These are phyloP conservation scores for Apis cerana DNA, from an alignment of 1,140 invertebrate species.

Conservation along the genomic window DNA sequence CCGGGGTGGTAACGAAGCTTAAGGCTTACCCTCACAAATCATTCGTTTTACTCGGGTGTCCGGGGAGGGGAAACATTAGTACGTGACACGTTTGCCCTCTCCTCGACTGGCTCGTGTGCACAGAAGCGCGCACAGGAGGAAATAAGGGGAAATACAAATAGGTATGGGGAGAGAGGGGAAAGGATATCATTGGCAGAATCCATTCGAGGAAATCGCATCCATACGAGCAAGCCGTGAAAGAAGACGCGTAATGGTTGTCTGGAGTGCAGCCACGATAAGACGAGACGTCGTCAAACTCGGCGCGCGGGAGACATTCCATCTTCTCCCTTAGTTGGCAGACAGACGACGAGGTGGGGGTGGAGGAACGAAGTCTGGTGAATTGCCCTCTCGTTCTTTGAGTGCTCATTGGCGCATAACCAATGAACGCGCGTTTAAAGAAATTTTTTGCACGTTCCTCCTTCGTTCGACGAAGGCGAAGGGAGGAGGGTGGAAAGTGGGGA, in stretches of 20 bases:
- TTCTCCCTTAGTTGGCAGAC: conserved; percentile 18
- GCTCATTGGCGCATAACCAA: conserved; percentile 46
- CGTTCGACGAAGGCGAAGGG: background rate
- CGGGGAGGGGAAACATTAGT: conserved; percentile 52
- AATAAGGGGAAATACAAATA: too few species aligned
- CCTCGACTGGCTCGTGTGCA: background rate
- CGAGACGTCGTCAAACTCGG: conserved; percentile 15
- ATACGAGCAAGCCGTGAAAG: background rate
- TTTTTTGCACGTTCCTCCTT: conserved; percentile 30
- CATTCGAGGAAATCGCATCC: background rate
- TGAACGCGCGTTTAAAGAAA: conserved; percentile 41
- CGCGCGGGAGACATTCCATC: conserved; percentile 16
- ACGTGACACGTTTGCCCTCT: conserved; percentile 39
- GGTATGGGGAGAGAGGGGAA: background rate
- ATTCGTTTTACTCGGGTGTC: conserved; percentile 64
- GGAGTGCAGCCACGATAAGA: conserved; percentile 14
- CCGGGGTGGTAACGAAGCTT: conserved; percentile 64
- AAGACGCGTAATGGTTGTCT: background rate
- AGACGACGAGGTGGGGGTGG: background rate
- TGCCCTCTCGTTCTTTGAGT: conserved; percentile 43
- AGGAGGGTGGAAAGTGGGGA: background rate
- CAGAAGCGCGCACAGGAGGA: too few species aligned
- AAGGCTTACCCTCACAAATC: conserved; percentile 66
- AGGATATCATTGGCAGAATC: conserved; percentile 1
- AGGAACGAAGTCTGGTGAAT: conserved; percentile 34